Evolutionary conservation across 2,113 vertebrate species (phyloP).

Genomic region (Martes martes): DNA sequence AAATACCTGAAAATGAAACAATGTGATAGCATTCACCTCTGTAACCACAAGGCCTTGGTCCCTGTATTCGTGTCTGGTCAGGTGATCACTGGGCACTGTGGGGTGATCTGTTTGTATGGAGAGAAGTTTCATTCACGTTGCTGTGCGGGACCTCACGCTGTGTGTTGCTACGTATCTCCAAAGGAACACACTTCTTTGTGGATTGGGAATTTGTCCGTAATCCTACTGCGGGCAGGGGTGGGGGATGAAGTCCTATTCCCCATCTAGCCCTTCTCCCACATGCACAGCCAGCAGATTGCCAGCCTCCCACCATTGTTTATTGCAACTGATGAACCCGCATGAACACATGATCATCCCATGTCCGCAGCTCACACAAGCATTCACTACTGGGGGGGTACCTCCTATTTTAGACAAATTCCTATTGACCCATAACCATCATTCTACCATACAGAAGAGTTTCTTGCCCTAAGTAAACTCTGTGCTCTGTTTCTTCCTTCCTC

Average conservation of each 20-base stretch:
- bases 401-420: neutral
- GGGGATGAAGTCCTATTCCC: neutral
- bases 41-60: neutral
- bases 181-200: neutral
- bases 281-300: neutral
- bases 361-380: neutral
- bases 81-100: neutral
- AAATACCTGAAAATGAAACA: neutral
- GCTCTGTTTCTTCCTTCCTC: neutral
- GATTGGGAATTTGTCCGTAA: neutral
- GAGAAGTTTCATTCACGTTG: neutral
- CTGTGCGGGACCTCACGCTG: neutral
- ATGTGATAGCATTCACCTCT: fast-evolving
- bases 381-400: neutral
- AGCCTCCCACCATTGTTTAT: neutral
- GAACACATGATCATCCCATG: neutral
- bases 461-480: neutral
- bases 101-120: neutral
- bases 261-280: no score
- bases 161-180: neutral
- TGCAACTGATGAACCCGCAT: neutral
- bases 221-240: neutral
- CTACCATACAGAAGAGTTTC: neutral
- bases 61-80: neutral
- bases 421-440: neutral